These are phyloP conservation scores for Catotricha subobsoleta DNA, from an alignment of 2,888 invertebrate genomes.

Conservation along the genomic window DNA sequence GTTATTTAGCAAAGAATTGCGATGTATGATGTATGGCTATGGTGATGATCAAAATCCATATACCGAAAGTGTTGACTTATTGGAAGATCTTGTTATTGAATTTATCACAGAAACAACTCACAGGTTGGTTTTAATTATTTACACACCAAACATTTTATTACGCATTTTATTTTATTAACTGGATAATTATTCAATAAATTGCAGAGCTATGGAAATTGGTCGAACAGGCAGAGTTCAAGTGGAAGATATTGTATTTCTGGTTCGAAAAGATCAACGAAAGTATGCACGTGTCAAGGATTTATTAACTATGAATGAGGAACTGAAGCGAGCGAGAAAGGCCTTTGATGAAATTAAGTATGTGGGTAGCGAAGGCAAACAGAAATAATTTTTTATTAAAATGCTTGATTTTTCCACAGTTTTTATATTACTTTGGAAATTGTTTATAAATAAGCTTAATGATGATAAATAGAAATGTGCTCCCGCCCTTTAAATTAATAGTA, in stretches of 20 bases:
- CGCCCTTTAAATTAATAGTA: too few relatives aligned
- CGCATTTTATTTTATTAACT: not conserved
- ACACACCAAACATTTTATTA: not conserved
- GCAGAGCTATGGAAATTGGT: slow-evolving; percentile 90
- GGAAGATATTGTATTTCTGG: slow-evolving; percentile 92
- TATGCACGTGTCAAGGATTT: slow-evolving; percentile 95
- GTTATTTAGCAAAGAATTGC: slow-evolving; percentile 75
- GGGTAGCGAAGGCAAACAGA: slow-evolving; percentile 33
- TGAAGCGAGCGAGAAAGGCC: slow-evolving; percentile 96
- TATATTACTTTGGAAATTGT: too few relatives aligned
- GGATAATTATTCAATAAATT: slow-evolving; percentile 12
- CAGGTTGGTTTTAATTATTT: slow-evolving; percentile 32
- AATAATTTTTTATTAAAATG: too few relatives aligned
- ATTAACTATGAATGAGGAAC: slow-evolving; percentile 95
- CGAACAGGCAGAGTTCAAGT: slow-evolving; percentile 92
- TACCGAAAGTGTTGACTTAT: slow-evolving; percentile 92
- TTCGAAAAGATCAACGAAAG: slow-evolving; percentile 89
- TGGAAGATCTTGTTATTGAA: slow-evolving; percentile 95
- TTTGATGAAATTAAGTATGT: slow-evolving; percentile 98
- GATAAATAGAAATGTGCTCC: too few relatives aligned
- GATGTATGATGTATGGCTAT: slow-evolving; percentile 99
- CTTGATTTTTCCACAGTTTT: too few relatives aligned
- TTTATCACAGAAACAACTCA: slow-evolving; percentile 90
- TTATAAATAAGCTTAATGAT: too few relatives aligned
- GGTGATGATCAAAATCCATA: slow-evolving; percentile 99